Percentiles rank a stretch among this genome's conserved stretches.
Conservation (phyloP, 2,888 invertebrate species). For the Caenorhabditis panamensis region DNA sequence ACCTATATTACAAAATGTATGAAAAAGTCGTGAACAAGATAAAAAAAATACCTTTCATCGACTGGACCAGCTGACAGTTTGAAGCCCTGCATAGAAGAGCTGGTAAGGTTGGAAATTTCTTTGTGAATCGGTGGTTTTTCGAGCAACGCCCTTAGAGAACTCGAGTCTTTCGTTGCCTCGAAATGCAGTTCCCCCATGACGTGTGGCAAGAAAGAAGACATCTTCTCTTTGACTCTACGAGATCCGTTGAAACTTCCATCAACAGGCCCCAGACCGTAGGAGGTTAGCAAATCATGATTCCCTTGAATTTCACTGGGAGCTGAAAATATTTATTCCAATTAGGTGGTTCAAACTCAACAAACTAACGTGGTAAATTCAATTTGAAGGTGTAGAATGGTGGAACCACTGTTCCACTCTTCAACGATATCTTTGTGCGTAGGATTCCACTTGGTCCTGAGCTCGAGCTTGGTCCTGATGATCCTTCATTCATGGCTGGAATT, state of each 20-base stretch:
- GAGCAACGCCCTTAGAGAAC: slow-evolving; percentile 68
- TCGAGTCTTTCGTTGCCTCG: slow-evolving; percentile 61
- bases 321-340: slow-evolving; percentile 45
- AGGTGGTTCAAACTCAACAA: slow-evolving; percentile 11
- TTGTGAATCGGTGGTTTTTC: slow-evolving; percentile 77
- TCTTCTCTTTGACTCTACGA: slow-evolving; percentile 65
- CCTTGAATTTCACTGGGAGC: slow-evolving; percentile 66
- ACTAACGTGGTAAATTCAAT: slow-evolving; percentile 66
- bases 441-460: slow-evolving; percentile 23
- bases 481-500: slow-evolving; percentile 33
- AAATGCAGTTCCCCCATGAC: slow-evolving; percentile 73
- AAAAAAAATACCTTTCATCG: slow-evolving; percentile 70
- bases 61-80: slow-evolving; percentile 69
- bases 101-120: slow-evolving; percentile 67
- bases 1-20: no score
- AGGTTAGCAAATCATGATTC: slow-evolving; percentile 68
- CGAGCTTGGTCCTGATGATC: not conserved
- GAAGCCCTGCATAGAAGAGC: slow-evolving; percentile 70
- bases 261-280: slow-evolving; percentile 65
- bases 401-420: slow-evolving; percentile 56
- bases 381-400: slow-evolving; percentile 70
- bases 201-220: slow-evolving; percentile 73
- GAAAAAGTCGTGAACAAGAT: no score
- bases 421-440: slow-evolving; percentile 64
- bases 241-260: slow-evolving; percentile 57